Base-by-base conservation (phyloP, 2,888 invertebrate genomes). In the Tetropium fuscum region DNA sequence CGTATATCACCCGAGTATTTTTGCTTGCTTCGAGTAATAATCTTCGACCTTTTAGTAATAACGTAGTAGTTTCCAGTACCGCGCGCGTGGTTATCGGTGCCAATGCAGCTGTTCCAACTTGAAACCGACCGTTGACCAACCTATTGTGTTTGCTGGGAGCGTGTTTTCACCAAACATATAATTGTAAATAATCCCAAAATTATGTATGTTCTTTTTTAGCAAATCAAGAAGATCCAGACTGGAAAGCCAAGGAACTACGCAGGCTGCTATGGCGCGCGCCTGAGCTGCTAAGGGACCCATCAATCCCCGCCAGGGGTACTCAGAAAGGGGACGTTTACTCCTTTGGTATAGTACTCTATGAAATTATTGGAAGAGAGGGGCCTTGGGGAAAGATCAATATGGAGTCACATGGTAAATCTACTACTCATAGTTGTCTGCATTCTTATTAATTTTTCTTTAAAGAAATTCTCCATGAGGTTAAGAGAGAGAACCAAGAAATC, bases 241-340 rank as follows among this genome's bases (percentile, higher is more conserved):
- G 64, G 40, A 75, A 78, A 56, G 76, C 78, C 48, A 80, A 84
- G 66, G 83, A 84, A 70, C 64, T 83, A 34, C 82, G 82, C 43
- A 85, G 90, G 47, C 86, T 87, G 74, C 79, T 93, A 10, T 92
- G 91, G 87, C 84, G 86, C 60, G 92, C 93, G 0, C 93, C 93
- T 0, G 93, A 93, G 80, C 82, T 93, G 10, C 82, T 93, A 13
- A 81, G 92, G 22, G 80, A 83, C 69, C 82, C 86, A 0, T 83
- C 82, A 18, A 86, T 87, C 0, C 84, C 86, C 0, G 71, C 84
- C 0, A 81, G 90, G 58, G 94, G 94, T n/a, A 88, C 93, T 0
- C 93, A 93, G 77, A 93, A 92, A 75, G 94, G 92, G 13, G 93
- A 93, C 73, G 89, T 93, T 6, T 93, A 92, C 77, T 91, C 92